phyloP scores from a whole-genome alignment of 2,113 vertebrate species.

The Salminus brasiliensis region DNA sequence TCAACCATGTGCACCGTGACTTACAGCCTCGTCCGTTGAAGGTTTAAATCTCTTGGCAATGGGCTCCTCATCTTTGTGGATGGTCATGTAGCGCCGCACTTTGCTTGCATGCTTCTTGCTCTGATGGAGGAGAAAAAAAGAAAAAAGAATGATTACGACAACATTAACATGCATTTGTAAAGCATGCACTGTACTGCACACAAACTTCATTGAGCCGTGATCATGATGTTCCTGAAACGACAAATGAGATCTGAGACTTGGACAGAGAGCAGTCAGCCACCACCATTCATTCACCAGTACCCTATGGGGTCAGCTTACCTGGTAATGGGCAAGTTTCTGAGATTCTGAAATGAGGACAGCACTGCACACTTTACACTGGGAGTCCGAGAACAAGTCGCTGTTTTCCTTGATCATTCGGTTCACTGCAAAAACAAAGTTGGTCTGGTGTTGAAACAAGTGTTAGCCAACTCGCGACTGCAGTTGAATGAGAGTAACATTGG shows the following conservation, averaged over 20 bases:
- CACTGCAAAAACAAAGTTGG: slow-evolving; percentile 74
- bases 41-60: slow-evolving; percentile 68
- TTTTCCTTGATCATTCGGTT: slow-evolving; percentile 92
- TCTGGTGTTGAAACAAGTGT: background rate
- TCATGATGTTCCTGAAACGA: too few species aligned
- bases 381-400: slow-evolving; percentile 90
- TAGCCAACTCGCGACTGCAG: background rate
- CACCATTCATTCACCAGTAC: background rate
- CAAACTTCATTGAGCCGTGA: too few species aligned
- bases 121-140: slow-evolving; percentile 69
- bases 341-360: slow-evolving; percentile 95
- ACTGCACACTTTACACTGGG: slow-evolving; percentile 94
- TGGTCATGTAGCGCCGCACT: slow-evolving; percentile 87
- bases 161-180: background rate
- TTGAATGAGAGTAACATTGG: background rate
- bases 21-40: slow-evolving; percentile 59
- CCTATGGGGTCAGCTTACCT: slow-evolving; percentile 76
- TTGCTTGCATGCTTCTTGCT: slow-evolving; percentile 98
- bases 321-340: slow-evolving; percentile 96
- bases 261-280: too few species aligned
- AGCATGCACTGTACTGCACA: background rate
- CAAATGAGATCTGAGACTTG: too few species aligned
- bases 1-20: slow-evolving; percentile 6
- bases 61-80: slow-evolving; percentile 80
- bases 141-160: too few species aligned